Conservation (phyloP, 1,140 invertebrate species). For the Laodelphax striatellus region DNA sequence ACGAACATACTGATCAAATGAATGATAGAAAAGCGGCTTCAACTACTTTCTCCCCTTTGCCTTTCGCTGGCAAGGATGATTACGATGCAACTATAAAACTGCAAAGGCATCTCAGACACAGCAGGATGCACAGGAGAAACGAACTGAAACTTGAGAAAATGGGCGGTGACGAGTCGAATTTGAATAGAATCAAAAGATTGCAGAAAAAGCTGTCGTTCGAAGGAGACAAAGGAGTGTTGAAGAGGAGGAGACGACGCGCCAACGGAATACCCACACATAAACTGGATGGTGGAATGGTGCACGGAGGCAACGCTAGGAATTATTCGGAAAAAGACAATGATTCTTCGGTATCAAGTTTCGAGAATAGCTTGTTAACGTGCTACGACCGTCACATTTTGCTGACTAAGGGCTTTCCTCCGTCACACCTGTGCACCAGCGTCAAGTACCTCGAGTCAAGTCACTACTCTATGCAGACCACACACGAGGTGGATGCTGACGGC, state of each 20-base stretch:
- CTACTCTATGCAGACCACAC: conserved; percentile 42
- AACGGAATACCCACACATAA: conserved; percentile 38
- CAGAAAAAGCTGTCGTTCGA: too few relatives aligned
- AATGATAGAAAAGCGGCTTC: neutral
- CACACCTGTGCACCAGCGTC: conserved; percentile 48
- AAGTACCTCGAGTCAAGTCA: conserved; percentile 47
- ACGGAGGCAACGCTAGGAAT: conserved; percentile 58
- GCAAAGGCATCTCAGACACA: conserved; percentile 3
- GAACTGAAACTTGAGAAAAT: too few relatives aligned
- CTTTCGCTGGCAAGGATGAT: neutral
- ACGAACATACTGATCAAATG: too few relatives aligned
- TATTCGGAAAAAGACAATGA: conserved; percentile 38
- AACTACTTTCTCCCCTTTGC: too few relatives aligned
- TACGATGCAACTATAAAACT: conserved; percentile 14
- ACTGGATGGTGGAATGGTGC: conserved; percentile 56
- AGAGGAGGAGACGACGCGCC: conserved; percentile 3
- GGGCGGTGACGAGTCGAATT: neutral
- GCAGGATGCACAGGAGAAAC: too few relatives aligned
- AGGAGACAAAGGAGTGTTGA: neutral
- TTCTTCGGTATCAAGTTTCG: conserved; percentile 62
- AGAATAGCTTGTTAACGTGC: conserved; percentile 57
- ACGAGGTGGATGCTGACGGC: conserved; percentile 56
- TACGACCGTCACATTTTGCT: conserved; percentile 59
- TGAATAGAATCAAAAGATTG: neutral
- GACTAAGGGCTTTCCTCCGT: conserved; percentile 51